A percentile compares a stretch with the other conserved stretches of the same genome.
These are phyloP conservation scores for Drosophila trichaetosa DNA, from an alignment of 2,888 invertebrate species.

Conservation along the genomic window DNA sequence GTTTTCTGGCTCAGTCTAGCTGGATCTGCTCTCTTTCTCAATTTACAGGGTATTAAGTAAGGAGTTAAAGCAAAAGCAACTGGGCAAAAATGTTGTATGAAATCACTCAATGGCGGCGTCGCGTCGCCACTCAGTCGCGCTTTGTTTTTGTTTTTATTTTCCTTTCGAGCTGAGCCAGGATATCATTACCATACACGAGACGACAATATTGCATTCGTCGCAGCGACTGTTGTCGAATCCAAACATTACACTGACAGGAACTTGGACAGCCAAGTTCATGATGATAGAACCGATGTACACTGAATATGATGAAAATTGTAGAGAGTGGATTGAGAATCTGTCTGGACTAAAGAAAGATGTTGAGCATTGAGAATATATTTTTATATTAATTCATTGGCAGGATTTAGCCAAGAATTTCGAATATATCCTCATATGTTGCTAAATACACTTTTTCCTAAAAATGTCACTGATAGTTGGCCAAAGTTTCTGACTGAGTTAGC, in stretches of 20 bases:
- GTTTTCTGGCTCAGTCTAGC: not conserved
- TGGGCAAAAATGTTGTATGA: slow-evolving; percentile 40
- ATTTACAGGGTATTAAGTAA: slow-evolving; percentile 41
- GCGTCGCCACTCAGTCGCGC: slow-evolving; percentile 78
- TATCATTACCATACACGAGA: slow-evolving; percentile 77
- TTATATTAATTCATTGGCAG: not conserved
- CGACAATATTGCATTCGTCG: slow-evolving; percentile 62
- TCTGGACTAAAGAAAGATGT: not conserved
- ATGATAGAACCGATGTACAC: slow-evolving; percentile 5
- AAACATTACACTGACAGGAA: slow-evolving; percentile 14
- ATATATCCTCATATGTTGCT: not conserved
- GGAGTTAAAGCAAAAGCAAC: slow-evolving; percentile 26
- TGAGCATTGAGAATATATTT: not conserved
- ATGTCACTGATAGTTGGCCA: not conserved
- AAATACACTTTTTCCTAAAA: not conserved
- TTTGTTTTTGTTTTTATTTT: slow-evolving; percentile 47
- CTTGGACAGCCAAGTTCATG: slow-evolving; percentile 32
- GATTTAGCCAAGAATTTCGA: not conserved
- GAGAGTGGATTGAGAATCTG: not conserved
- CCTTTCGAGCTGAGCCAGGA: slow-evolving; percentile 57
- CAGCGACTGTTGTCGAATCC: slow-evolving; percentile 50
- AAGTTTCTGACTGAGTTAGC: slow-evolving; percentile 7
- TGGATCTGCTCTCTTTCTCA: not conserved
- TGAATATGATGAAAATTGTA: not conserved
- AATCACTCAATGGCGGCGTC: slow-evolving; percentile 62